A percentile compares a stretch with the other conserved stretches of the same genome.
These are phyloP conservation scores for Antennarius maculatus DNA, from an alignment of 2,797 vertebrate genomes.

Conservation along the genomic window DNA sequence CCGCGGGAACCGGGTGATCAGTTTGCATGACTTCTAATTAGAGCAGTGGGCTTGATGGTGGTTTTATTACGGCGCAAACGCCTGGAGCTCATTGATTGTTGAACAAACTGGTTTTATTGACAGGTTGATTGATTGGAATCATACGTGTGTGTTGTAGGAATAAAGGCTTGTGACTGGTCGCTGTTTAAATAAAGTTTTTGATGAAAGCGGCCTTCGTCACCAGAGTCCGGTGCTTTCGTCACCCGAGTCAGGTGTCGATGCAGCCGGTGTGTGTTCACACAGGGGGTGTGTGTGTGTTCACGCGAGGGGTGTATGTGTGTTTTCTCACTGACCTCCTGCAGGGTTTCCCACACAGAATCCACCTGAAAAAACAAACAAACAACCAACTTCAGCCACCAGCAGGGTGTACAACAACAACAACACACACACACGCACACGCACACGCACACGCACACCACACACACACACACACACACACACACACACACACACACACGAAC, in stretches of 20 bases:
- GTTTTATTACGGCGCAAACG: no score
- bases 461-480: conserved; percentile 6
- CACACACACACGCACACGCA: conserved; percentile 4
- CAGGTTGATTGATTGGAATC: no score
- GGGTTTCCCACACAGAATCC: conserved; percentile 43
- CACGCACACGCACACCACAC: conserved; percentile 11
- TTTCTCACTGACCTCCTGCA: conserved; percentile 20
- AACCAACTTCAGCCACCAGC: conserved; percentile 19
- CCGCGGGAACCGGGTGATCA: no score
- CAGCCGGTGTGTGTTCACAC: conserved; percentile 14
- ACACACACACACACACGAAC: conserved; percentile 13
- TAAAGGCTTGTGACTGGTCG: no score
- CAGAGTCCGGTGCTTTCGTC: neutral
- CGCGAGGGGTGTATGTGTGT: conserved; percentile 26
- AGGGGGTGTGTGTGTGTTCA: conserved; percentile 28
- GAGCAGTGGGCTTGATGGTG: no score
- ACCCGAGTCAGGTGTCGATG: conserved; percentile 15
- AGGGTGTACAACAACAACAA: conserved; percentile 16
- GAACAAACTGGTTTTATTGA: no score
- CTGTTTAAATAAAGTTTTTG: neutral
- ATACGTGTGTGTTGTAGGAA: no score
- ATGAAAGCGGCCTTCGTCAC: neutral
- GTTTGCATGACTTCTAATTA: no score
- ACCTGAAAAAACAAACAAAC: conserved; percentile 65
- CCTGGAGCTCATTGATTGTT: no score